Conservation (phyloP, 2,113 vertebrate species). For the Bubo blakistoni region DNA sequence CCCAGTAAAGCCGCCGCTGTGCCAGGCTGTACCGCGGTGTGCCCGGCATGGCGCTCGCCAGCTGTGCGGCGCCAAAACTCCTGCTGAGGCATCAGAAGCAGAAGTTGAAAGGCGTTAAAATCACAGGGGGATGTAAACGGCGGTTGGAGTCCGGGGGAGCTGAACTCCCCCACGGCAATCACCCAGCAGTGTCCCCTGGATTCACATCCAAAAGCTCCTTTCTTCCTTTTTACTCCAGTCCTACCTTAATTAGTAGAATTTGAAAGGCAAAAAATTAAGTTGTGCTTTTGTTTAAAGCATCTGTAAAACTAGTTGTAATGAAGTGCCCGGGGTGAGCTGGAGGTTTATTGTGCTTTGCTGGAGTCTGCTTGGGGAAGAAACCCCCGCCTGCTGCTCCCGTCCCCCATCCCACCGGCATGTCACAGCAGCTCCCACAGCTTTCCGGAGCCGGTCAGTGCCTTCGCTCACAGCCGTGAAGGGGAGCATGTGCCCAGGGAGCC, state of each 20-base stretch:
- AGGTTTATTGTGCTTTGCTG: not conserved
- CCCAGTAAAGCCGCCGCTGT: not conserved
- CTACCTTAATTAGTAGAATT: not conserved
- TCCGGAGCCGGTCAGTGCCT: rapidly evolving
- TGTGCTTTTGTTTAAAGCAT: not conserved
- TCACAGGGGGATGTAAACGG: not conserved
- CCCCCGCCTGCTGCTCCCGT: not conserved
- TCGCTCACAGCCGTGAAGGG: rapidly evolving
- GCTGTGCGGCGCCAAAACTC: not conserved
- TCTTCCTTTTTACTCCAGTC: not conserved
- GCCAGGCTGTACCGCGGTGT: not conserved
- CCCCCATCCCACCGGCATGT: rapidly evolving
- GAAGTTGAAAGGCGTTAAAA: not conserved
- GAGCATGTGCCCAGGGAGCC: rapidly evolving
- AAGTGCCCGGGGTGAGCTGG: not conserved
- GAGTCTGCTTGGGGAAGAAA: not conserved
- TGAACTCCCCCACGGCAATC: rapidly evolving
- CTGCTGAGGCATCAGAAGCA: not conserved
- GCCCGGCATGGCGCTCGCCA: not conserved
- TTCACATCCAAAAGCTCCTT: not conserved
- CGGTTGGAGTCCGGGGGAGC: rapidly evolving
- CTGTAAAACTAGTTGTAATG: rapidly evolving
- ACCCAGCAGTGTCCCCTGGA: not conserved
- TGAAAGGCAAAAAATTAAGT: not conserved
- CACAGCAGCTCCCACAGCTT: not conserved